Evolutionary conservation across 2,888 invertebrate genomes (phyloP).

Genomic region (Cremastinae sp.): DNA sequence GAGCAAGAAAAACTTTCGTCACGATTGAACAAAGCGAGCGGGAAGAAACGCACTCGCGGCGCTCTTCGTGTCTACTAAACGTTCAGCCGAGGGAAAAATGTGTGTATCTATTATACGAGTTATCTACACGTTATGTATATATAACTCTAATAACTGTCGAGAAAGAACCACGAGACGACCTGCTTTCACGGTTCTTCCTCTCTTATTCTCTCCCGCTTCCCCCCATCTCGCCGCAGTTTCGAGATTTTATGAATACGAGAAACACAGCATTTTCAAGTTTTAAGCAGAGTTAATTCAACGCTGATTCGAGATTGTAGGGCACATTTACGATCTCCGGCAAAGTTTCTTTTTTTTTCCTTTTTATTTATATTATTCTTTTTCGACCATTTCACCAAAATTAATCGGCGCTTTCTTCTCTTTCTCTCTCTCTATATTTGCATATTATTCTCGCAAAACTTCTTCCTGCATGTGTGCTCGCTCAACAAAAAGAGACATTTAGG

Average conservation of each 20-base stretch:
- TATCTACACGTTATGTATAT: slow-evolving; percentile 6
- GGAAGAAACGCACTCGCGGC: slow-evolving; percentile 38
- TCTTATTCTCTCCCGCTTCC: neutral
- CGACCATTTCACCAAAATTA: slow-evolving; percentile 3
- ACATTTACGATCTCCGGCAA: slow-evolving; percentile 14
- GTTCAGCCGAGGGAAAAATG: slow-evolving; percentile 9
- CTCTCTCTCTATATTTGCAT: neutral
- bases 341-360: neutral
- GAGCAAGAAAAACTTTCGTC: slow-evolving; percentile 40
- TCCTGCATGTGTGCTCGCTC: neutral
- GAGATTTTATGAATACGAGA: slow-evolving; percentile 28
- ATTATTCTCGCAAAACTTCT: neutral
- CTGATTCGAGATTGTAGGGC: slow-evolving; percentile 3
- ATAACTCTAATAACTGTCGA: slow-evolving; percentile 36
- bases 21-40: slow-evolving; percentile 43
- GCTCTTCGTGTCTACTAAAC: slow-evolving; percentile 24
- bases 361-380: neutral
- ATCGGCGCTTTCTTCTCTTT: neutral
- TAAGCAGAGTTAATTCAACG: slow-evolving; percentile 10
- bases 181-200: slow-evolving; percentile 47
- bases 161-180: slow-evolving; percentile 52
- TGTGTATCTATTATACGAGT: neutral
- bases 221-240: neutral
- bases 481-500: no score
- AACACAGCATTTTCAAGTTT: slow-evolving; percentile 14